phyloP scores from a whole-genome alignment of 2,888 invertebrate genomes.

The Tenodera sinensis region DNA sequence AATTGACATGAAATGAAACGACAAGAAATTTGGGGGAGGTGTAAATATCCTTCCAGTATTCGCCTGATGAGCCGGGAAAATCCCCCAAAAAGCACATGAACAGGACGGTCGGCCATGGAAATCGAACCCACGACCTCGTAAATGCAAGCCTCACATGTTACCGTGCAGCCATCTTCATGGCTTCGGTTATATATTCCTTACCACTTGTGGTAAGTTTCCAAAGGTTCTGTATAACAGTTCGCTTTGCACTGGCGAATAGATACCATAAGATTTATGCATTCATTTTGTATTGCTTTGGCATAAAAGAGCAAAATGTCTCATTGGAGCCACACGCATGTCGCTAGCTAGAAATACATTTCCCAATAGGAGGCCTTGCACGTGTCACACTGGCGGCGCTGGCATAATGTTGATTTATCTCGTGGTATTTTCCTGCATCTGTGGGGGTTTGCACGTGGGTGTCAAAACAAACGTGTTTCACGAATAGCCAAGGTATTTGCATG shows the following conservation, averaged over 20 bases:
- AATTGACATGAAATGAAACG: too few species aligned
- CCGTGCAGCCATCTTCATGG: too few species aligned
- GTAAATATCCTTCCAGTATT: too few species aligned
- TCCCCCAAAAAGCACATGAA: too few species aligned
- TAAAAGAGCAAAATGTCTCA: neutral
- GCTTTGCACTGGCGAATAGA: neutral
- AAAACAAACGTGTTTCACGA: neutral
- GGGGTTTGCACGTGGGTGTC: neutral
- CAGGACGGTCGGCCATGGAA: too few species aligned
- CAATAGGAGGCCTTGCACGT: neutral
- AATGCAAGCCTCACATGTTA: too few species aligned
- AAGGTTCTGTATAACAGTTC: neutral
- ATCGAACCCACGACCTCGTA: too few species aligned
- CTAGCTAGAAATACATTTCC: neutral
- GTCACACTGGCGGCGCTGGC: neutral
- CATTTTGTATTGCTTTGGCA: neutral
- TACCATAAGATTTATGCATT: neutral
- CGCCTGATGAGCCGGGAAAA: too few species aligned
- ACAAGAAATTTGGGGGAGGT: too few species aligned
- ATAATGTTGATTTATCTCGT: neutral
- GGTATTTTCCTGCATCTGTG: neutral
- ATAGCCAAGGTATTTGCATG: neutral
- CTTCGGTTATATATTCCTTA: too few species aligned
- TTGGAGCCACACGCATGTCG: neutral
- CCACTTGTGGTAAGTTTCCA: neutral